Evolutionary conservation across 2,797 vertebrate genomes (phyloP), one percentile per base, ranked within the genome.

Genomic region (Coendou prehensilis): DNA sequence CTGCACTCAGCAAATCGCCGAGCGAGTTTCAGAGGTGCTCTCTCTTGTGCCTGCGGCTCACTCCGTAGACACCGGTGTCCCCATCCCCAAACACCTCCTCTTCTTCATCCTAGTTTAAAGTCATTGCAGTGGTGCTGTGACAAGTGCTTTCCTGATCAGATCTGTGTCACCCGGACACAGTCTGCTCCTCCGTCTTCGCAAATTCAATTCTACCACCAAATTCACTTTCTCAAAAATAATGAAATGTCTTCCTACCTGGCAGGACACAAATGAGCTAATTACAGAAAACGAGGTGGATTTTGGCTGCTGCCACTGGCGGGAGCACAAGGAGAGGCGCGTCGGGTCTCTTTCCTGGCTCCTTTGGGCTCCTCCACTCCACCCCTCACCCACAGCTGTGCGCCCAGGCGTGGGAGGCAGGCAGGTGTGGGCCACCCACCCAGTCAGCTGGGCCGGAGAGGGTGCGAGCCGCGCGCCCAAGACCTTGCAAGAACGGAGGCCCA

Each of bases 371-470:
- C 20, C 6, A 67, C 50, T 73, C 37, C 23, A 47, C 30, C 17
- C 33, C 33, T 6, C 26, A 11, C 23, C 11, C 23, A 45, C 0
- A 17, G 50, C 71, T 79, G 45, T 64, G 37, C 73, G 56, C 11
- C 52, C 22, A 63, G 54, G 30, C 14, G 45, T 6, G 78, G 41
- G 87, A 86, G 59, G 47, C 0, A 5, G 18, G 20, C 13, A 69
- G 69, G 9, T 57, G 10, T 26, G 71, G 41, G 41, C 71, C 10
- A 23, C 41, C 41, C 0, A 0, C 10, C 71, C 10, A 2, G 71
- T 13, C 20, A 22, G 20, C 71, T 45, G 18, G 18, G 37, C 18
- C 18, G 1, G 18, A 20, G 6, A n/a, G 14, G 14, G 0, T 82
- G 0, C 8, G 30, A 64, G 14, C 61, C 18, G 33, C 33, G 76